These are phyloP conservation scores for Tachystola acroxantha DNA, from an alignment of 2,888 invertebrate genomes.

Conservation along the genomic window DNA sequence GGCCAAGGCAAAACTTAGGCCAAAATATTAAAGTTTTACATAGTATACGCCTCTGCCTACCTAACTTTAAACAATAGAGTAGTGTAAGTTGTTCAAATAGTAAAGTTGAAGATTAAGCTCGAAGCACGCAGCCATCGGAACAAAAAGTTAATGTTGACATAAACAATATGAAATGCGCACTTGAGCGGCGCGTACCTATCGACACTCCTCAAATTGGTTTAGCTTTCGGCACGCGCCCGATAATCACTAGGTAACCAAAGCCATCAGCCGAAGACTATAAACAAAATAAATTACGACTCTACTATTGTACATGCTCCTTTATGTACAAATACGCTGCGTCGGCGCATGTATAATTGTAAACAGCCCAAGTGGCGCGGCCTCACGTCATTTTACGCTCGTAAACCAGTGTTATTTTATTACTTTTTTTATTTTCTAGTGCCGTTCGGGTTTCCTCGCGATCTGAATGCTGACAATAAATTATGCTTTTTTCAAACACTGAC, in stretches of 20 bases:
- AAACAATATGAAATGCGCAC: slow-evolving; percentile 64
- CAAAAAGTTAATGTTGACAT: slow-evolving; percentile 61
- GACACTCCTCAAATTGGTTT: slow-evolving; percentile 53
- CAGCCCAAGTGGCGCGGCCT: slow-evolving; percentile 54
- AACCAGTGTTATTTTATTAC: slow-evolving; percentile 72
- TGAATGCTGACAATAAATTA: slow-evolving; percentile 75
- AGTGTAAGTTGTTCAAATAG: slow-evolving; percentile 45
- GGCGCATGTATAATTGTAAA: slow-evolving; percentile 53
- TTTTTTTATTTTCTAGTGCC: slow-evolving; percentile 73
- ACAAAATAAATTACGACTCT: slow-evolving; percentile 60
- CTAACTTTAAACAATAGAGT: too few relatives aligned
- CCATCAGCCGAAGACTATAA: slow-evolving; percentile 62
- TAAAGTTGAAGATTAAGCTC: slow-evolving; percentile 34
- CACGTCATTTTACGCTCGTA: slow-evolving; percentile 76
- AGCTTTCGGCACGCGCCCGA: slow-evolving; percentile 66
- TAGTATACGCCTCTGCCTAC: too few relatives aligned
- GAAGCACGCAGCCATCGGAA: slow-evolving; percentile 24
- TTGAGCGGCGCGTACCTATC: slow-evolving; percentile 46
- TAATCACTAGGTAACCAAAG: slow-evolving; percentile 65
- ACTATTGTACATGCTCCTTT: slow-evolving; percentile 42
- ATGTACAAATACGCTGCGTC: slow-evolving; percentile 36
- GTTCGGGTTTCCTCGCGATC: slow-evolving; percentile 73
- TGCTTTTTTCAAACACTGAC: slow-evolving; percentile 75
- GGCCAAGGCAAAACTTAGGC: too few relatives aligned
- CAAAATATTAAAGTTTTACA: too few relatives aligned